phyloP scores from a whole-genome alignment of 1,140 invertebrate genomes.

The Hycleus phaleratus region DNA sequence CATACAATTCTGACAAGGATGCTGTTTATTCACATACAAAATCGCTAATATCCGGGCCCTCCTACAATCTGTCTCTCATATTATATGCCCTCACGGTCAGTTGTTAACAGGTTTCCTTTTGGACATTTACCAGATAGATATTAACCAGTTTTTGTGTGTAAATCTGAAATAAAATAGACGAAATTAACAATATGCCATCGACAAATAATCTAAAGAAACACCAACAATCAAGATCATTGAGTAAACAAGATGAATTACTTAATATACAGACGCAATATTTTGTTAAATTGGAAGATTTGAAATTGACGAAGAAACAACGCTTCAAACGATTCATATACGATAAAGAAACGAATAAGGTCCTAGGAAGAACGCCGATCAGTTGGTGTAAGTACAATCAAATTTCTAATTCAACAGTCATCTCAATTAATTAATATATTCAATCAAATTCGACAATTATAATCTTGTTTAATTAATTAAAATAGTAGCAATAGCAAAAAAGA shows the following conservation, averaged over 20 bases:
- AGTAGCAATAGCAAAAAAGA: no score
- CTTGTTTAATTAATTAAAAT: no score
- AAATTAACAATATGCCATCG: constrained; percentile 11
- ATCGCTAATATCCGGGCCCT: constrained; percentile 40
- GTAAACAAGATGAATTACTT: constrained; percentile 37
- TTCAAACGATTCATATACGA: constrained; percentile 61
- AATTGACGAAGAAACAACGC: constrained; percentile 48
- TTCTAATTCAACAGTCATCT: no score
- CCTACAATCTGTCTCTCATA: constrained; percentile 29
- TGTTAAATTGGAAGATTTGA: constrained; percentile 46
- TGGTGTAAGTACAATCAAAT: constrained; percentile 55
- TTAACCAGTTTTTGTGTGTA: background rate
- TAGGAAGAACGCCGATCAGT: constrained; percentile 58
- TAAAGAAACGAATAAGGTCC: constrained; percentile 54
- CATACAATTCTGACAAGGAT: constrained; percentile 20
- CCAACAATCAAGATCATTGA: constrained; percentile 29
- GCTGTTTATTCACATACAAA: constrained; percentile 30
- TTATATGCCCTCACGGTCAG: constrained; percentile 20
- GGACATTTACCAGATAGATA: background rate
- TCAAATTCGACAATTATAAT: no score
- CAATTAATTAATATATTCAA: no score
- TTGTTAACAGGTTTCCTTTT: constrained; percentile 5
- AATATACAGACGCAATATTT: constrained; percentile 47
- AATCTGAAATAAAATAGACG: background rate
- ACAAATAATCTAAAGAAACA: constrained; percentile 14